These are phyloP conservation scores for Nebria brevicollis DNA, from an alignment of 2,888 invertebrate species.

Conservation along the genomic window DNA sequence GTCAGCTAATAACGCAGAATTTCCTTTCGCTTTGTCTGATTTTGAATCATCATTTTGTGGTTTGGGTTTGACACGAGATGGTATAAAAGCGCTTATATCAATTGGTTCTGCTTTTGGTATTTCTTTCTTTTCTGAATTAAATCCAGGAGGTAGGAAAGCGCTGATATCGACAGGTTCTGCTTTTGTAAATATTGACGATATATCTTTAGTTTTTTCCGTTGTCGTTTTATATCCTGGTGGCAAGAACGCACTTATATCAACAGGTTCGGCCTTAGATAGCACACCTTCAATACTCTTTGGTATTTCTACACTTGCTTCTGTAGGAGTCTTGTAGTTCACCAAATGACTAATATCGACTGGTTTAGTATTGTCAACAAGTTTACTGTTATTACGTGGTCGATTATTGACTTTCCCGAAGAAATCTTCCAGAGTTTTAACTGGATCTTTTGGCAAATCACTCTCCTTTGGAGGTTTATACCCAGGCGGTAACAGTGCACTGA, in stretches of 20 bases:
- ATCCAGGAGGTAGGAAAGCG: constrained; percentile 63
- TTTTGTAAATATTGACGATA: constrained; percentile 52
- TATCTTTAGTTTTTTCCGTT: constrained; percentile 44
- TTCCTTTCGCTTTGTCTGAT: constrained; percentile 49
- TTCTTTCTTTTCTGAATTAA: constrained; percentile 54
- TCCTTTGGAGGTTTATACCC: constrained; percentile 66
- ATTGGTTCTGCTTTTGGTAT: constrained; percentile 65
- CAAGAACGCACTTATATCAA: constrained; percentile 69
- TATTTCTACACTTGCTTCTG: constrained; percentile 58
- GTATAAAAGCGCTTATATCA: constrained; percentile 71
- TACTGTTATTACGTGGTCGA: constrained; percentile 57
- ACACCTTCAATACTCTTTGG: constrained; percentile 56
- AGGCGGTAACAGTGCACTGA: constrained; percentile 71
- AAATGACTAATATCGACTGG: constrained; percentile 67
- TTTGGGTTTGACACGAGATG: constrained; percentile 71
- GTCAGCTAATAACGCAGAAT: constrained; percentile 49
- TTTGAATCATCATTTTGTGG: constrained; percentile 49
- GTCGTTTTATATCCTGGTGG: constrained; percentile 70
- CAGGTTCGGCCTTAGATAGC: constrained; percentile 55
- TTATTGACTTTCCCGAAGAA: constrained; percentile 51
- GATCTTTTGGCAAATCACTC: constrained; percentile 50
- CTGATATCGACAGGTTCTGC: constrained; percentile 57
- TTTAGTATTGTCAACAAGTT: constrained; percentile 63
- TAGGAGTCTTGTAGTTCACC: constrained; percentile 71
- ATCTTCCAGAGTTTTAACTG: constrained; percentile 52